Conservation (phyloP, 2,797 vertebrate genomes). For the Nasua narica region DNA sequence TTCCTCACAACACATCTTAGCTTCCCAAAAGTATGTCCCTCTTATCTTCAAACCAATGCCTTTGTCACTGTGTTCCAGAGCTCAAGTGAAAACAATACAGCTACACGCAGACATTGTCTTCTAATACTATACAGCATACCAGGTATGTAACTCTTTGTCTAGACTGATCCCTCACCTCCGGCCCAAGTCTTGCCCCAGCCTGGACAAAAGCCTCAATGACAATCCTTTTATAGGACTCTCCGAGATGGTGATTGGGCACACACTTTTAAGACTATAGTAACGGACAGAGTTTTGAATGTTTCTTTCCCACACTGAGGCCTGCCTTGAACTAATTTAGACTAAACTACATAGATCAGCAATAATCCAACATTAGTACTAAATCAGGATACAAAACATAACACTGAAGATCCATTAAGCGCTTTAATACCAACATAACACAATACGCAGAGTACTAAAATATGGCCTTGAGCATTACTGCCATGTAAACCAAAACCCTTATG, state of each 20-base stretch:
- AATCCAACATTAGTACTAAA: conserved; percentile 59
- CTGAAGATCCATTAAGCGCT: conserved; percentile 65
- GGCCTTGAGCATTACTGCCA: conserved; percentile 21
- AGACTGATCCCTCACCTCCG: neutral
- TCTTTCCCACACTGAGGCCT: conserved; percentile 37
- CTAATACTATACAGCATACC: neutral
- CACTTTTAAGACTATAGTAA: neutral
- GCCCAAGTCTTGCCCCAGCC: neutral
- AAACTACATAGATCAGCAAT: conserved; percentile 66
- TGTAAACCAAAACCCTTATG: conserved; percentile 47
- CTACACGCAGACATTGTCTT: neutral
- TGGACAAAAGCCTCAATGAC: conserved; percentile 3
- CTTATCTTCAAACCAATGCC: conserved; percentile 30
- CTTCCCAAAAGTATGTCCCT: neutral
- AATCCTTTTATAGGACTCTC: neutral
- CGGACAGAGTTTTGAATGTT: neutral
- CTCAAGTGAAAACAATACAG: neutral
- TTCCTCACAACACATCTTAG: neutral
- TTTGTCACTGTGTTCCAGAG: neutral
- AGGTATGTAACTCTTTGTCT: neutral
- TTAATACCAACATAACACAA: conserved; percentile 52
- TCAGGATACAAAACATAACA: conserved; percentile 58
- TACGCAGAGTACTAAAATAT: conserved; percentile 56
- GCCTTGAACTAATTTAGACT: conserved; percentile 58
- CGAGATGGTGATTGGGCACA: neutral